A percentile compares a stretch with the other conserved stretches of the same genome.
Evolutionary conservation across 2,888 invertebrate genomes (phyloP).

Genomic region (Merodon equestris): DNA sequence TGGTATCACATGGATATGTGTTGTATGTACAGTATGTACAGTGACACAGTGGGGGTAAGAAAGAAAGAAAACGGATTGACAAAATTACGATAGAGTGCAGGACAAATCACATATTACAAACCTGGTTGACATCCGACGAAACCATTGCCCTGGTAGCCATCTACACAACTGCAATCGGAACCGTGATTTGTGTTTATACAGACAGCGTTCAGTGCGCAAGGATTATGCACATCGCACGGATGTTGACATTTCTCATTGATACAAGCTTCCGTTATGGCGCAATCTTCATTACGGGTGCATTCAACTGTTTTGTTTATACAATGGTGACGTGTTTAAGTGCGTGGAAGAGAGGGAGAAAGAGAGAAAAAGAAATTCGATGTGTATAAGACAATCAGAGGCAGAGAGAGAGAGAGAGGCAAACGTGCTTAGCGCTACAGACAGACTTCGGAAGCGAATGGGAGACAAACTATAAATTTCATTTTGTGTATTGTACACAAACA

Average conservation of each 20-base stretch:
- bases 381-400: conserved; percentile 49
- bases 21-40: conserved; percentile 75
- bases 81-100: conserved; percentile 2
- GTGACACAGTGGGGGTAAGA: conserved; percentile 71
- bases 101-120: conserved; percentile 77
- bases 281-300: conserved; percentile 92
- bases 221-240: conserved; percentile 91
- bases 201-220: conserved; percentile 89
- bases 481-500: conserved; percentile 43
- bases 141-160: conserved; percentile 93
- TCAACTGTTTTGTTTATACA: conserved; percentile 82
- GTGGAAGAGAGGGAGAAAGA: conserved; percentile 60
- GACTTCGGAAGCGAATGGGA: background rate
- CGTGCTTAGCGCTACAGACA: conserved; percentile 23
- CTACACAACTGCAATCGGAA: conserved; percentile 90
- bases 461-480: conserved; percentile 28
- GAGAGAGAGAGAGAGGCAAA: no score
- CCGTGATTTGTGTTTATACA: conserved; percentile 94
- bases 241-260: conserved; percentile 90
- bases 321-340: conserved; percentile 47
- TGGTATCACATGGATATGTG: conserved; percentile 27
- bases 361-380: conserved; percentile 35
- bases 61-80: conserved; percentile 27
- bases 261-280: conserved; percentile 91
- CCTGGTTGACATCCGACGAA: conserved; percentile 89